Percentiles rank a stretch among this genome's conserved stretches.
These are phyloP conservation scores for Venusia cambrica DNA, from an alignment of 2,888 invertebrate genomes.

Conservation along the genomic window DNA sequence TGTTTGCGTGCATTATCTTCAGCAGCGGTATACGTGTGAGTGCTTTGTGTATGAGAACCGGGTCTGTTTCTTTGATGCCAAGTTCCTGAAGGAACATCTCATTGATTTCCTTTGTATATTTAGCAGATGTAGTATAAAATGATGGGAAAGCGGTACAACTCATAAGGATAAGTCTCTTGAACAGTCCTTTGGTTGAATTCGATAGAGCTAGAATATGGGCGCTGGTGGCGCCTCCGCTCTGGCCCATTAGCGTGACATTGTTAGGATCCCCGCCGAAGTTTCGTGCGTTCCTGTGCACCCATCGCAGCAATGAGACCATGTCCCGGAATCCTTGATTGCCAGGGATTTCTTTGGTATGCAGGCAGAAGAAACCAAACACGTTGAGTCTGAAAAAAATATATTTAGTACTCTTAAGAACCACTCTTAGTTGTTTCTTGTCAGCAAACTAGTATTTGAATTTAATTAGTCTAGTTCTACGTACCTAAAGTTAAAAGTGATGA, in stretches of 20 bases:
- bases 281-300: constrained; percentile 39
- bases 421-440: background rate
- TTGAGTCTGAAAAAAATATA: constrained; percentile 23
- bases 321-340: constrained; percentile 44
- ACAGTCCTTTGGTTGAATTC: constrained; percentile 45
- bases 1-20: constrained; percentile 42
- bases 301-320: constrained; percentile 34
- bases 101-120: constrained; percentile 29
- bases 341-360: constrained; percentile 37
- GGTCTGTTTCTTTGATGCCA: constrained; percentile 47
- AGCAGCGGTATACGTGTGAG: constrained; percentile 33
- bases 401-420: background rate
- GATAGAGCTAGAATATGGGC: constrained; percentile 45
- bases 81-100: constrained; percentile 45
- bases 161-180: constrained; percentile 39
- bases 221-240: constrained; percentile 34
- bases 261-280: constrained; percentile 40
- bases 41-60: constrained; percentile 30
- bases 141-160: constrained; percentile 32
- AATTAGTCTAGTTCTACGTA: constrained; percentile 15
- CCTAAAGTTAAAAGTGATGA: constrained; percentile 57
- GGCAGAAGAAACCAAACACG: constrained; percentile 47
- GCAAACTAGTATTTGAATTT: background rate
- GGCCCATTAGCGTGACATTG: constrained; percentile 38
- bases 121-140: constrained; percentile 32